Percentiles rank a stretch among this genome's conserved stretches.
Evolutionary conservation across 1,140 invertebrate species (phyloP).

Genomic region (Globodera rostochiensis): DNA sequence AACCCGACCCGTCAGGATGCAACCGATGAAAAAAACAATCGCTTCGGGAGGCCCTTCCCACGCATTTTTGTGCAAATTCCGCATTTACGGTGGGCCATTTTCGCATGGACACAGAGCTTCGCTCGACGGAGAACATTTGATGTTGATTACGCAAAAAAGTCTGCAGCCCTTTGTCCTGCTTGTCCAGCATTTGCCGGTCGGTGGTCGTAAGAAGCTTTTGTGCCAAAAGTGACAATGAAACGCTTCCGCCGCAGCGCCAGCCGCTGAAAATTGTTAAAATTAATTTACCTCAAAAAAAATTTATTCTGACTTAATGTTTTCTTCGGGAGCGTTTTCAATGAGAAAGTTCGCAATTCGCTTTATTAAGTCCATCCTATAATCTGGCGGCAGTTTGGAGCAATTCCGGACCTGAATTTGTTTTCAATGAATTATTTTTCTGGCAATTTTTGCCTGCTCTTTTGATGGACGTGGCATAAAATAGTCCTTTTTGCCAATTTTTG

Average conservation of each 20-base stretch:
- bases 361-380: conserved; percentile 23
- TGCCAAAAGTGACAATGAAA: conserved; percentile 25
- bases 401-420: conserved; percentile 30
- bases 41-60: neutral
- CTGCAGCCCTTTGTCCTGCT: conserved; percentile 38
- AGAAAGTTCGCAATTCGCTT: conserved; percentile 28
- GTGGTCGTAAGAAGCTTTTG: conserved; percentile 20
- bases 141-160: conserved; percentile 42
- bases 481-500: conserved; percentile 26
- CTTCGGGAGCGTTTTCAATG: conserved; percentile 2
- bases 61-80: conserved; percentile 14
- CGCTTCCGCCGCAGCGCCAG: conserved; percentile 12
- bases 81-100: conserved; percentile 21
- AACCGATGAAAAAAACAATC: conserved; percentile 18
- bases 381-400: conserved; percentile 34
- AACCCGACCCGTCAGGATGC: conserved; percentile 24
- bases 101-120: conserved; percentile 26
- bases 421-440: neutral
- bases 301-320: conserved; percentile 24
- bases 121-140: conserved; percentile 32
- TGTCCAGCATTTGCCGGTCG: conserved; percentile 33
- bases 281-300: too few species aligned
- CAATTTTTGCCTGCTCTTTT: conserved; percentile 8
- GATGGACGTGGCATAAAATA: conserved; percentile 28
- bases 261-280: neutral